Evolutionary conservation across 2,797 vertebrate species (phyloP), one percentile per base, ranked within the genome.

Genomic region (Danio aesculapii): DNA sequence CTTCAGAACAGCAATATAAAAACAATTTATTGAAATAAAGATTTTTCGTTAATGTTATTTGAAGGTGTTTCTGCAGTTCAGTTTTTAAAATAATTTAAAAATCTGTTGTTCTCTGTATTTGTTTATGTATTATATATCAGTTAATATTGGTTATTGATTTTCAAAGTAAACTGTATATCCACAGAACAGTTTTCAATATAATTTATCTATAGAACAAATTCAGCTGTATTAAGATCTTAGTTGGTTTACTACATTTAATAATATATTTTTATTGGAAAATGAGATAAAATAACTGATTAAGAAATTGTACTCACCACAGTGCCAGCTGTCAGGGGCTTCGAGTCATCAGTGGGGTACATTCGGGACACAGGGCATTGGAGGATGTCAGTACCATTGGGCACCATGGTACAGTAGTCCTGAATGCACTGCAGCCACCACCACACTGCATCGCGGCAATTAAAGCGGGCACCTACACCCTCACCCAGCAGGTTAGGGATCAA

Each of bases 401-500:
- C 96, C 2, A 95, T 89, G 83, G 83, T 92, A 72, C 94, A 94
- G 74, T 98, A 99, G 89, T 99, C 98, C 89, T 99, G 94, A 81
- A 95, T 90, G 88, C 98, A 99, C 89, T 99, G 97, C 79, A 99
- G 93, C 98, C 98, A 99, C 98, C 98, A 99, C 98, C 98, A 99
- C 17, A 99, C 96, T 0, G 98, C 97, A 75, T 99, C 98, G 0
- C 98, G 94, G 76, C 98, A 99, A 90, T 99, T 99, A 89, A 93
- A 99, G 73, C 98, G 93, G 46, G 98, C 96, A 21, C 93, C 90
- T 1, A 92, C 93, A 1, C 98, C 98, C 84, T 97, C 95, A 0
- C 98, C 98, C 16, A 99, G 95, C 75, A 99, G 94, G 90, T 99
- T 99, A 81, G 98, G 98, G 89, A 99, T 98, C 85, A 99, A 92